phyloP scores from a whole-genome alignment of 2,113 vertebrate genomes.

The Natator depressus region DNA sequence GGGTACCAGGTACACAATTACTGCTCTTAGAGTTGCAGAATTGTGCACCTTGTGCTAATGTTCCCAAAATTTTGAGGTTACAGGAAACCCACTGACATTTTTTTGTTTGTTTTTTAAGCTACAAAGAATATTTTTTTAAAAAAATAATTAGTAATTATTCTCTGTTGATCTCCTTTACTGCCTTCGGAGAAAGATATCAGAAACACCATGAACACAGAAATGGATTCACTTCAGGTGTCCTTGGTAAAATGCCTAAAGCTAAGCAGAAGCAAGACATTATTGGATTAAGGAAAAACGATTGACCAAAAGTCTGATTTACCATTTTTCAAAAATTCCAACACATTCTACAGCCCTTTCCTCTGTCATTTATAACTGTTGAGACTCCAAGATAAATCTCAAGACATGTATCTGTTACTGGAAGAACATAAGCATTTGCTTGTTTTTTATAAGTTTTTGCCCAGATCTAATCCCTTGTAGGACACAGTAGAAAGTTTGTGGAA shows the following conservation, averaged over 20 bases:
- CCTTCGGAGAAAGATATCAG: slow-evolving; percentile 24
- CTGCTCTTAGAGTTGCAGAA: slow-evolving; percentile 30
- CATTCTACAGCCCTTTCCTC: neutral
- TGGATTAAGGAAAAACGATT: neutral
- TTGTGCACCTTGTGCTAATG: slow-evolving; percentile 25
- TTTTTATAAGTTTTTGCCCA: neutral
- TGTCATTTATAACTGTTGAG: neutral
- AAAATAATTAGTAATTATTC: slow-evolving; percentile 36
- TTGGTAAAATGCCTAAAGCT: slow-evolving; percentile 41
- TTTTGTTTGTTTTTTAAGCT: neutral
- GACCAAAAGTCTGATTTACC: slow-evolving; percentile 31
- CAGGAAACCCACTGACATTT: neutral
- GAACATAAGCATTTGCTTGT: neutral
- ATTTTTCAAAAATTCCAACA: slow-evolving; percentile 7
- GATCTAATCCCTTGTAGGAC: neutral
- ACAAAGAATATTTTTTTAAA: neutral
- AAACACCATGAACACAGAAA: neutral
- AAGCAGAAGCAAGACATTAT: slow-evolving; percentile 9
- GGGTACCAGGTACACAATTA: slow-evolving; percentile 34
- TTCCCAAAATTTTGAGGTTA: slow-evolving; percentile 30
- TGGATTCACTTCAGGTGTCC: neutral
- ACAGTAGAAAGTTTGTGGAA: neutral
- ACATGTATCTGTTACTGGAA: neutral
- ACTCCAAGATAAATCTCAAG: slow-evolving; percentile 8
- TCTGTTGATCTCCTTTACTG: slow-evolving; percentile 42